Conservation (phyloP, 2,888 invertebrate genomes). For the Tortricodes alternella region DNA sequence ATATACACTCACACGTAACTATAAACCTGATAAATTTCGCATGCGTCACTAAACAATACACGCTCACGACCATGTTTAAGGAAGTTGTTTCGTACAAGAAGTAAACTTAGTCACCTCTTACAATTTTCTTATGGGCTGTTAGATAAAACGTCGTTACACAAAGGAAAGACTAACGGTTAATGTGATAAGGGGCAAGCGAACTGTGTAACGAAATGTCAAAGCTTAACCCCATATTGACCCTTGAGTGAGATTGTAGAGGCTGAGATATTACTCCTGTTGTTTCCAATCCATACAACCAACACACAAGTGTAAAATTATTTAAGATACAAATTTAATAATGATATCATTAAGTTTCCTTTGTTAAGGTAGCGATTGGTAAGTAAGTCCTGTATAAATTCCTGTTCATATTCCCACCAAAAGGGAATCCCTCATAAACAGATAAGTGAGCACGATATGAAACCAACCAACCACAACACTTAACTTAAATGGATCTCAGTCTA, state of each 20-base stretch:
- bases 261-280: neutral
- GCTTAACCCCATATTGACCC: constrained; percentile 45
- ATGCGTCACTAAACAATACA: constrained; percentile 22
- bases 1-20: neutral
- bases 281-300: neutral
- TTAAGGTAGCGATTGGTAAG: too few relatives aligned
- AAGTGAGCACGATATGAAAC: too few relatives aligned
- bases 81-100: constrained; percentile 37
- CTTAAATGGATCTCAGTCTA: neutral
- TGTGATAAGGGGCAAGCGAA: constrained; percentile 46
- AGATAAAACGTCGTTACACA: constrained; percentile 9
- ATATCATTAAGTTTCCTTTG: too few relatives aligned
- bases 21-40: constrained; percentile 8
- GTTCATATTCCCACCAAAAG: too few relatives aligned
- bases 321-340: too few relatives aligned
- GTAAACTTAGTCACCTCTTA: constrained; percentile 9
- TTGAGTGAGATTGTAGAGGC: constrained; percentile 11
- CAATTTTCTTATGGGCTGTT: constrained; percentile 12
- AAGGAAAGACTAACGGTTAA: constrained; percentile 33
- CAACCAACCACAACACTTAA: too few relatives aligned
- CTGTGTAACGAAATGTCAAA: constrained; percentile 65
- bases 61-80: constrained; percentile 41
- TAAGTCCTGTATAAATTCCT: too few relatives aligned
- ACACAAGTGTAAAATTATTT: neutral
- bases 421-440: too few relatives aligned